Evolutionary conservation across 2,888 invertebrate species (phyloP), one percentile per base, ranked within the genome.

Genomic region (Melanargia galathea): DNA sequence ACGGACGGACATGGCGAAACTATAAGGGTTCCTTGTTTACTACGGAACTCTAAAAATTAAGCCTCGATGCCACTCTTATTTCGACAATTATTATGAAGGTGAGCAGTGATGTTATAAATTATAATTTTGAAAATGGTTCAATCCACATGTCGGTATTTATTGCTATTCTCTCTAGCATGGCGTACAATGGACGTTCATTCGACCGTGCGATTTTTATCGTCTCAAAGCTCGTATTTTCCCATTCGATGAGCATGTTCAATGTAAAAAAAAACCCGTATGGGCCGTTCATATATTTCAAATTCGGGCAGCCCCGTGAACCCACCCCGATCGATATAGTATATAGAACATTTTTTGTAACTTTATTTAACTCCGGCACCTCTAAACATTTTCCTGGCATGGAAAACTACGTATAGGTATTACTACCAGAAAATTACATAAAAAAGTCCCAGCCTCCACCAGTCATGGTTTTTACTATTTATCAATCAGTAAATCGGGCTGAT

Each of bases 201-300:
- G 45, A 26, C 56, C 43, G 56, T 45, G 45, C 56, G 18, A 52
- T 52, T 52, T 52, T 52, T 52, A 52, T 18, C 52, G 52, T 52
- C 33, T 18, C 18, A 45, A 56, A 56, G 56, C 56, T 56, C 56
- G 30, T 43, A 56, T 56, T 56, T 56, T 56, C 30, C 56, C 45
- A 18, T 45, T 45, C 56, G 18, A 30, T 45, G 56, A 43, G 45
- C 56, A 43, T 11, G 26, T 30, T 45, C 20, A 45, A 40, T 55
- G 24, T 38, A 55, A 35, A 54, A 51, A n/a, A 51, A 43, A 55
- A 55, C 18, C 11, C 24, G 24, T 54, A 54, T 35, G 11, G 55
- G 10, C 55, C 55, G 40, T 43, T n/a, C 55, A 16, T 22, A 52
- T 48, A 30, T 30, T 30, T 51, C 18, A 51, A 51, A 51, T 51